Base-by-base conservation (phyloP, 2,113 vertebrate genomes). In the Hystrix brachyura region DNA sequence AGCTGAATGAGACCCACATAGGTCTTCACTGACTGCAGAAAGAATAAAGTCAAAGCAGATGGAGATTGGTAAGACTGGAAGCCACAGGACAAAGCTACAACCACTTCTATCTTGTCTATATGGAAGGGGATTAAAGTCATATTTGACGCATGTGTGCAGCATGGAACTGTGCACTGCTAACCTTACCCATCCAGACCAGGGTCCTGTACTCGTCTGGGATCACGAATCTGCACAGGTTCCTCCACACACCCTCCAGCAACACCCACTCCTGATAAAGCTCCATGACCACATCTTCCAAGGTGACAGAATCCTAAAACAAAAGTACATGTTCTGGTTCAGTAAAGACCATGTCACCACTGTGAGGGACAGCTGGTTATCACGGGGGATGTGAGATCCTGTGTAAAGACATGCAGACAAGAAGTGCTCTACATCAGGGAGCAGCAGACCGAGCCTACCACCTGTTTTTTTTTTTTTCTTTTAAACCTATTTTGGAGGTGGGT, bases 101-200 rank as follows among this genome's bases (percentile, higher is more conserved):
- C 17, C 3, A 2, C 7, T 32, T 43, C 80, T 81, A 11, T 43
- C 55, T 32, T 29, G 25, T 17, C 38, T 19, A 34, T 0, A 3
- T 1, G 13, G 27, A 27, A 86, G 29, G 23, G 0, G 0, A 34
- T 91, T 15, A 32, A 57, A n/a, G n/a, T 38, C 38, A 64, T 38
- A 65, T 27, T 0, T 51, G 51, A 64, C 59, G 0, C 27, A 53
- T 34, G n/a, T 1, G 0, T 32, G 62, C 17, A 17, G 7, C 17
- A 83, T 78, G 67, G 53, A 53, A 12, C 4, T 1, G 55, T 0
- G 7, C 0, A 51, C 19, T 0, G 4, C 46, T 64, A 88, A 71
- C 62, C 94, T 95, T 84, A 95, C 87, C 87, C 79, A 5, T n/a
- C 60, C 64, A 34, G 19, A 79, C 79, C 59, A 74, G 27, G 18